Base-by-base conservation (phyloP, 1,140 invertebrate species). In the Panulirus ornatus region DNA sequence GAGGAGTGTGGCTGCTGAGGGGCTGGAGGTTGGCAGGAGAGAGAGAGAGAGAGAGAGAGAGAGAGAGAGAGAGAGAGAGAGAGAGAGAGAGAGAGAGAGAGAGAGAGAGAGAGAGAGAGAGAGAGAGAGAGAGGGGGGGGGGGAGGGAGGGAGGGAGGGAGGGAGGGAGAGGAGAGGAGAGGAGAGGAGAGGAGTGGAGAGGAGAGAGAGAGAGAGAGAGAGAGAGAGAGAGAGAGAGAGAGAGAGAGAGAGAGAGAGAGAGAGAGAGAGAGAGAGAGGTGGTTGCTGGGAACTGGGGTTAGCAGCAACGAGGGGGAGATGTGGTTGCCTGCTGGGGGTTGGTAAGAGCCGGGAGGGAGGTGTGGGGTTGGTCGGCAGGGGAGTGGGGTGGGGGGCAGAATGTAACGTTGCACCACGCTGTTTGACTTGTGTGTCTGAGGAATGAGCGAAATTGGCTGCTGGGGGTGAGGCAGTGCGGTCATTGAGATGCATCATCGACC, bases 41-140 rank as follows among this genome's bases (percentile, higher is more conserved):
- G n/a, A n/a, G n/a, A 58, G 54, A n/a, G n/a, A n/a, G n/a, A 58
- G 70, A 30, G 30, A 34, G 30, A 73, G 70, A 30, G 30, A 27
- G 30, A 73, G 70, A 30, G 30, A 34, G 70, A 30, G 27, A 27
- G 30, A 27, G 27, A 30, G 70, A 27, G n/a, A n/a, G 54, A 58
- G 54, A n/a, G n/a, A n/a, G 54, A 58, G 54, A n/a, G n/a, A 36
- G 54, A 30, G 27, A 27, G 30, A 27, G 27, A 73, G 54, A 58
- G n/a, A 38, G 71, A 75, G 71, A 75, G 36, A 38, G 36, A 75
- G 71, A 75, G 36, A 38, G 76, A 44, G 40, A 79, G 36, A 38
- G 36, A 75, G 71, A 75, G 36, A n/a, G 54, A 38, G 78, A 30
- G 54, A 14, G 54, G 30, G 63, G 30, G n/a, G 51, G 47, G 27